Evolutionary conservation across 2,797 vertebrate genomes (phyloP).

Genomic region (Myotis vivesi): DNA sequence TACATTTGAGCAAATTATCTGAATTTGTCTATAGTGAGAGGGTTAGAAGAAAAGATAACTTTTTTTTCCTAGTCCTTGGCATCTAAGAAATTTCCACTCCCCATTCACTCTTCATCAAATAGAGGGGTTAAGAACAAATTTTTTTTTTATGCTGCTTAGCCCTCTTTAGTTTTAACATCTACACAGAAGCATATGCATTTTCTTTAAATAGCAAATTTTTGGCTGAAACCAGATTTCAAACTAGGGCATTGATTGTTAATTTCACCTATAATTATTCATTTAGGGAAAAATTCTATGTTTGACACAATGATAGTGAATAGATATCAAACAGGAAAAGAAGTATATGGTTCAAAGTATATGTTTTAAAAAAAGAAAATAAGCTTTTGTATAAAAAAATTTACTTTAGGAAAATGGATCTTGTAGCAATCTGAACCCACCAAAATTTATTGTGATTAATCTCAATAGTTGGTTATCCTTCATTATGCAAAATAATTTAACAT

Average conservation of each 20-base stretch:
- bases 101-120: background rate
- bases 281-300: background rate
- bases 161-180: slow-evolving; percentile 18
- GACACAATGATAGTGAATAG: background rate
- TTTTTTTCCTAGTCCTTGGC: background rate
- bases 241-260: background rate
- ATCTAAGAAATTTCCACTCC: background rate
- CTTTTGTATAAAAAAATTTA: background rate
- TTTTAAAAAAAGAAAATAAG: background rate
- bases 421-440: background rate
- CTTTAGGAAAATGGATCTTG: background rate
- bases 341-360: background rate
- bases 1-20: background rate
- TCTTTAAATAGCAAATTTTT: background rate
- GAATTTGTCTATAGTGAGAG: background rate
- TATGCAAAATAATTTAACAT: background rate
- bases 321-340: background rate
- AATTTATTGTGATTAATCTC: background rate
- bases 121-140: background rate
- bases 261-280: background rate
- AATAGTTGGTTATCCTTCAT: background rate
- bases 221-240: background rate
- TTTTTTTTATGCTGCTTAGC: background rate
- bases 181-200: background rate
- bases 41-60: background rate